These are phyloP conservation scores for Progne subis DNA, from an alignment of 2,113 vertebrate genomes.

Conservation along the genomic window DNA sequence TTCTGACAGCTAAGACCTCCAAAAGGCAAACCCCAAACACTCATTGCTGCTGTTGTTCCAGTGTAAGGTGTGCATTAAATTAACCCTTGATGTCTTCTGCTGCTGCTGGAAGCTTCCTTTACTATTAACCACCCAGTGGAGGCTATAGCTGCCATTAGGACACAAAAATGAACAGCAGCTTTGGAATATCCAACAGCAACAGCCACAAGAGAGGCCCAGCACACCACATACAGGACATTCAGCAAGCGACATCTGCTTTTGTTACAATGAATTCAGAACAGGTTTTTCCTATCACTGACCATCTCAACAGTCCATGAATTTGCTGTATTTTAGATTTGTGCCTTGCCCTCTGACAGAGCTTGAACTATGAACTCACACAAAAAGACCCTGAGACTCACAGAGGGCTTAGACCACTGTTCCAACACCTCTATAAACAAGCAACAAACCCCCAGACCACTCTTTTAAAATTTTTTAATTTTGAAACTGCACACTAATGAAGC, in stretches of 20 bases:
- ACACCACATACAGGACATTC: background rate
- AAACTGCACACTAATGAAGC: background rate
- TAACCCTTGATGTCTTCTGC: background rate
- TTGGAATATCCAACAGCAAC: background rate
- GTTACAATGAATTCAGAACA: background rate
- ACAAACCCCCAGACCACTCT: background rate
- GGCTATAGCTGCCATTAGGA: background rate
- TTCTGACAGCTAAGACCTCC: background rate
- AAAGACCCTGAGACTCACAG: background rate
- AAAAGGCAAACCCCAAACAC: background rate
- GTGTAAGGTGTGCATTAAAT: background rate
- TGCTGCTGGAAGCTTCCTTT: background rate
- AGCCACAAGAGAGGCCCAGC: background rate
- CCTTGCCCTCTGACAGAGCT: background rate
- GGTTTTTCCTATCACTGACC: background rate
- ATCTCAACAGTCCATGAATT: background rate
- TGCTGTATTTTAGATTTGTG: background rate
- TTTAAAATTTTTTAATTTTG: background rate
- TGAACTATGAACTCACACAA: background rate
- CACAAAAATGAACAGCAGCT: background rate
- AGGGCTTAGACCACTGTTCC: background rate
- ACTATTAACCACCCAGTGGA: background rate
- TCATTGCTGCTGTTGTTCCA: background rate
- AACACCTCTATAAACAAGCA: background rate
- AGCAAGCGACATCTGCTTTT: background rate